phyloP scores from a whole-genome alignment of 2,113 vertebrate species.

The Poecilia latipinna region DNA sequence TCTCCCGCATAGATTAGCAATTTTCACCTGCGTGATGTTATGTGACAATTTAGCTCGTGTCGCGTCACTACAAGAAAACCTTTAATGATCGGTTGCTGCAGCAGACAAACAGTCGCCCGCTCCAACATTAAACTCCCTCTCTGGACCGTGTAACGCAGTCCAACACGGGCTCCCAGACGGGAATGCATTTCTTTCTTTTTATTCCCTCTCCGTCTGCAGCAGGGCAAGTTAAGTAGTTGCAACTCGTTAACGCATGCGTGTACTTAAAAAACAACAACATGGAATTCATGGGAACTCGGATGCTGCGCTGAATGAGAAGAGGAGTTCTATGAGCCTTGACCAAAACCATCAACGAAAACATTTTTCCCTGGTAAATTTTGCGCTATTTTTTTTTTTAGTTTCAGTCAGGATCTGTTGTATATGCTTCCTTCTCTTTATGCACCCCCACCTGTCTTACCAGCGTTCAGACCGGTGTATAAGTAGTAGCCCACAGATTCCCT shows the following conservation, averaged over 20 bases:
- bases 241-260: not conserved
- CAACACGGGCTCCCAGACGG: not conserved
- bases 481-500: not conserved
- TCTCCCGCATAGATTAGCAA: not conserved
- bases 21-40: not conserved
- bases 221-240: constrained; percentile 3
- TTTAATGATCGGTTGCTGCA: constrained; percentile 2
- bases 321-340: not conserved
- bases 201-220: not conserved
- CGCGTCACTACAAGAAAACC: not conserved
- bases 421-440: not conserved
- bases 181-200: not conserved
- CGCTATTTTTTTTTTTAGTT: not conserved
- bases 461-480: not conserved
- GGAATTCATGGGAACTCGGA: not conserved
- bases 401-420: not conserved
- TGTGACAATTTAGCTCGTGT: not conserved
- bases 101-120: not conserved
- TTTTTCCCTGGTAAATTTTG: not conserved
- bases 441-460: no score
- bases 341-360: not conserved
- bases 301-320: not conserved
- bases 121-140: not conserved
- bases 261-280: not conserved
- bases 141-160: not conserved